Percentiles rank a stretch among this genome's conserved stretches.
Conservation (phyloP, 2,113 vertebrate species). For the Edolisoma coerulescens region DNA sequence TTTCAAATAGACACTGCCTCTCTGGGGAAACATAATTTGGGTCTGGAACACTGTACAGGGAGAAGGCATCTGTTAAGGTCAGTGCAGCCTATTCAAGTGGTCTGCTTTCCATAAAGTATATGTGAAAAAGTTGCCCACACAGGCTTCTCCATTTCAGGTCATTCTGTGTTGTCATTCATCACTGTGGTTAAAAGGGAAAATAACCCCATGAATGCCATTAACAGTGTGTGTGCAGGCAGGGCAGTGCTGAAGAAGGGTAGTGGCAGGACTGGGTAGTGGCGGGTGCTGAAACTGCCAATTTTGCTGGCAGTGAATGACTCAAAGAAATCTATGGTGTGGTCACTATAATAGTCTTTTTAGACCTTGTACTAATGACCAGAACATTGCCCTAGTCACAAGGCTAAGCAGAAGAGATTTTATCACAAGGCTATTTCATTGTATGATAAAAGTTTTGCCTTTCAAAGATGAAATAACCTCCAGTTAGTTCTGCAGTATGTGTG, state of each 20-base stretch:
- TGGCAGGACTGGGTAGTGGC: fast-evolving
- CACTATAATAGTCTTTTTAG: not conserved
- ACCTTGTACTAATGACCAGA: not conserved
- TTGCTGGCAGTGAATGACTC: not conserved
- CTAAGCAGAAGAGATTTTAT: not conserved
- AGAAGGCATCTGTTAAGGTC: not conserved
- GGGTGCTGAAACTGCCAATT: not conserved
- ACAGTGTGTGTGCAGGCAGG: not conserved
- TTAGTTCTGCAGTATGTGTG: not conserved
- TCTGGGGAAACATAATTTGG: not conserved
- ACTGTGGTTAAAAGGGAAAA: not conserved
- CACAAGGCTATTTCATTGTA: not conserved
- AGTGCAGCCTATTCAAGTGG: not conserved
- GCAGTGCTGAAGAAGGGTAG: not conserved
- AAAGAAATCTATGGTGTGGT: not conserved
- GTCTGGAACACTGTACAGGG: not conserved
- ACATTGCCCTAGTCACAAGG: not conserved
- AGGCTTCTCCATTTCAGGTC: not conserved
- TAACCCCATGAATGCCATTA: not conserved
- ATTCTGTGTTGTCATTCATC: not conserved
- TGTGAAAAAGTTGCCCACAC: not conserved
- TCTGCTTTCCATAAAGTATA: not conserved
- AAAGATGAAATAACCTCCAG: not conserved
- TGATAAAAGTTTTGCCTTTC: not conserved
- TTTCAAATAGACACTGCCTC: not conserved